phyloP scores from a whole-genome alignment of 2,113 vertebrate species.

The Oryctolagus cuniculus region mOryCun1.1 NC_091443.1:29578501-29579000 shows the following conservation, averaged over 20 bases:
- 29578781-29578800: not conserved
- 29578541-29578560: not conserved
- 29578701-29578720: constrained; percentile 4
- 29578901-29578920: not conserved
- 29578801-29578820: not conserved
- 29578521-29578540: not conserved
- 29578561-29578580: not conserved
- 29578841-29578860: not conserved
- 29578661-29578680: not conserved
- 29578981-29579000: not conserved
- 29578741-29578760: not conserved
- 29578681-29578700: not conserved
- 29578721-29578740: not conserved
- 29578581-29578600: not conserved
- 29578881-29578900: not conserved
- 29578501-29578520: not conserved
- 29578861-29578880: not conserved
- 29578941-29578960: not conserved
- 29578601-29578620: not conserved
- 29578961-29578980: not conserved
- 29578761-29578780: accelerated
- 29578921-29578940: not conserved
- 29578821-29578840: not conserved
- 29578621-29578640: not conserved
- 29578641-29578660: not conserved